Evolutionary conservation across 2,113 vertebrate species (phyloP).

Genomic region (Atherinomorus stipes): DNA sequence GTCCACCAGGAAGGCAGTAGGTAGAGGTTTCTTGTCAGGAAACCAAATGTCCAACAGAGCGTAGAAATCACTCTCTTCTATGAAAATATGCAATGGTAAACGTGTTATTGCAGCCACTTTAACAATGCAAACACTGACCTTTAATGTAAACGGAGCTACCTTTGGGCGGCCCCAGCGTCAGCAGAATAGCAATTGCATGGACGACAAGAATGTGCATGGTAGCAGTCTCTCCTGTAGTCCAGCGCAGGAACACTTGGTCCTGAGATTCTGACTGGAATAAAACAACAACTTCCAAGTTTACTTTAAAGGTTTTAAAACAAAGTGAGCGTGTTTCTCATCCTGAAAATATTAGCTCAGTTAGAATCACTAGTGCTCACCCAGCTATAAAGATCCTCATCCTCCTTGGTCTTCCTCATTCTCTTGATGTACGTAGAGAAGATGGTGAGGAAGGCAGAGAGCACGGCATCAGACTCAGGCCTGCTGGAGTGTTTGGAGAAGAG

Average conservation of each 20-base stretch:
- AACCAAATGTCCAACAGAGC: slow-evolving; percentile 96
- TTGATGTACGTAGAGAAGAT: slow-evolving; percentile 93
- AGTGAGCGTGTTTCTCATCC: not conserved
- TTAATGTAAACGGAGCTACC: slow-evolving; percentile 73
- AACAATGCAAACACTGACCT: not conserved
- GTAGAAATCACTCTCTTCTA: slow-evolving; percentile 90
- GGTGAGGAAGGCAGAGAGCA: slow-evolving; percentile 91
- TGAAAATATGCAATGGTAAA: slow-evolving; percentile 16
- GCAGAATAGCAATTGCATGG: slow-evolving; percentile 97
- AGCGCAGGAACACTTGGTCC: slow-evolving; percentile 97
- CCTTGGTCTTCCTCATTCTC: slow-evolving; percentile 97
- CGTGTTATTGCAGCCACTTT: not conserved
- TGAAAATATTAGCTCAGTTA: not conserved
- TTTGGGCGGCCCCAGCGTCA: slow-evolving; percentile 93
- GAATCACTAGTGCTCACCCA: slow-evolving; percentile 84
- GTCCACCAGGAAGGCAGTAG: slow-evolving; percentile 97
- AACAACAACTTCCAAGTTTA: not conserved
- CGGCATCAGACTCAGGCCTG: slow-evolving; percentile 87
- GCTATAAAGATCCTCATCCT: slow-evolving; percentile 97
- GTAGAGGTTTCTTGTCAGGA: slow-evolving; percentile 94
- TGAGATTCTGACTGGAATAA: slow-evolving; percentile 92
- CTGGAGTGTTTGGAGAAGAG: slow-evolving; percentile 93
- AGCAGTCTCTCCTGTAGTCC: slow-evolving; percentile 95
- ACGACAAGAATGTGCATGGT: slow-evolving; percentile 99
- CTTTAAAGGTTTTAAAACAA: not conserved